A percentile compares a stretch with the other conserved stretches of the same genome.
Conservation (phyloP, 2,888 invertebrate species). For the Agonopterix heracliana region DNA sequence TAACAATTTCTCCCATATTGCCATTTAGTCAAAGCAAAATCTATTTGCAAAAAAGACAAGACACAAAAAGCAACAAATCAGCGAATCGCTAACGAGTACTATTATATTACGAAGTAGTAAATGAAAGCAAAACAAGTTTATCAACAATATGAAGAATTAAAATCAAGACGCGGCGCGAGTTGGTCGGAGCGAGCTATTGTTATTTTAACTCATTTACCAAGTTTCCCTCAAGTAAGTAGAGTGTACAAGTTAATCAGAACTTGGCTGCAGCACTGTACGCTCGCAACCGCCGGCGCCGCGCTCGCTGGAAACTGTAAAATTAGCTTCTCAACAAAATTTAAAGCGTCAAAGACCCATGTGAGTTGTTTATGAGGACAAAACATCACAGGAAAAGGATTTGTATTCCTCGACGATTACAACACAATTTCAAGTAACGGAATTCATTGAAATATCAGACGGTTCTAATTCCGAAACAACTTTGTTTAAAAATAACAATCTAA, state of each 20-base stretch:
- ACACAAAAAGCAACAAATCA: too few relatives aligned
- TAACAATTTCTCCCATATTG: too few relatives aligned
- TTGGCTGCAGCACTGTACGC: background rate
- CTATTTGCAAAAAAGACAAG: too few relatives aligned
- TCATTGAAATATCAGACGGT: too few relatives aligned
- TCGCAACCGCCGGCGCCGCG: background rate
- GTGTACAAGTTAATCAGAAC: slow-evolving; percentile 1
- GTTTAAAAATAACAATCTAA: too few relatives aligned
- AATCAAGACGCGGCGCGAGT: background rate
- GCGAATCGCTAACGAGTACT: too few relatives aligned
- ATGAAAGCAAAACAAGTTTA: background rate
- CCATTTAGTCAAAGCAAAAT: too few relatives aligned
- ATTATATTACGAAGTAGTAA: background rate
- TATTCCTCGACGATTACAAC: too few relatives aligned
- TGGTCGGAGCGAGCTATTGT: background rate
- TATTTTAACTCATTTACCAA: background rate
- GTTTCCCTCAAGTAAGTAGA: background rate
- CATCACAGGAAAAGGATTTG: background rate
- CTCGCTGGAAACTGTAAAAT: background rate
- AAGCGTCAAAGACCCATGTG: background rate
- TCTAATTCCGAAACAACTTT: too few relatives aligned
- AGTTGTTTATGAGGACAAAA: background rate
- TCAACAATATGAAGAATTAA: background rate
- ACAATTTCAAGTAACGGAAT: too few relatives aligned
- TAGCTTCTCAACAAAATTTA: slow-evolving; percentile 1